phyloP scores from a whole-genome alignment of 2,888 invertebrate genomes.

The Brenthis hecate region DNA sequence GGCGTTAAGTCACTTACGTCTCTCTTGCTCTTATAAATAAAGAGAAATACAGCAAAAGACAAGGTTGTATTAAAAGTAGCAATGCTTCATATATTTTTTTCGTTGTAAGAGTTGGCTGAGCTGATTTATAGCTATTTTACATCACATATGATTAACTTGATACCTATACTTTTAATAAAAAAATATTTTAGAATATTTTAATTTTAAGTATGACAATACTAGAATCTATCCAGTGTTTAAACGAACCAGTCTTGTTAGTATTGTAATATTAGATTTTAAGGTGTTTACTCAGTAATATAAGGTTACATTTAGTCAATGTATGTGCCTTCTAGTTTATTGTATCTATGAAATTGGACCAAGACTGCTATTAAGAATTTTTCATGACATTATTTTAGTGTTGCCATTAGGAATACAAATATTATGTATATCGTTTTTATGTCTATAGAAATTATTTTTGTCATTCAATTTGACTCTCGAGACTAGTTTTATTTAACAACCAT shows the following conservation, averaged over 20 bases:
- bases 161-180: neutral
- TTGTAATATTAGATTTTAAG: constrained; percentile 5
- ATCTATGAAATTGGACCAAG: constrained; percentile 14
- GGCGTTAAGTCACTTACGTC: too few relatives aligned
- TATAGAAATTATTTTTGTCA: neutral
- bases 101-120: too few relatives aligned
- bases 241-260: constrained; percentile 21
- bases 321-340: constrained; percentile 22
- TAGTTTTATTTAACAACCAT: too few relatives aligned
- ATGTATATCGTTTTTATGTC: neutral
- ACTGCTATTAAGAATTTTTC: constrained; percentile 10
- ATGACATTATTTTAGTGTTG: constrained; percentile 1
- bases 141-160: neutral
- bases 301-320: constrained; percentile 9
- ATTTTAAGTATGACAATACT: constrained; percentile 3
- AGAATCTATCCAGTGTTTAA: neutral
- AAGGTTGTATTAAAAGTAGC: too few relatives aligned
- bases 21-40: too few relatives aligned
- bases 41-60: too few relatives aligned
- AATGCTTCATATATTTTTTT: too few relatives aligned
- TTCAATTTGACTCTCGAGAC: too few relatives aligned
- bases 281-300: neutral
- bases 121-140: too few relatives aligned
- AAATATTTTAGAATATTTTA: neutral
- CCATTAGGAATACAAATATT: constrained; percentile 1